Conservation (phyloP, 1,140 invertebrate genomes). For the Drosophila suzukii region DNA sequence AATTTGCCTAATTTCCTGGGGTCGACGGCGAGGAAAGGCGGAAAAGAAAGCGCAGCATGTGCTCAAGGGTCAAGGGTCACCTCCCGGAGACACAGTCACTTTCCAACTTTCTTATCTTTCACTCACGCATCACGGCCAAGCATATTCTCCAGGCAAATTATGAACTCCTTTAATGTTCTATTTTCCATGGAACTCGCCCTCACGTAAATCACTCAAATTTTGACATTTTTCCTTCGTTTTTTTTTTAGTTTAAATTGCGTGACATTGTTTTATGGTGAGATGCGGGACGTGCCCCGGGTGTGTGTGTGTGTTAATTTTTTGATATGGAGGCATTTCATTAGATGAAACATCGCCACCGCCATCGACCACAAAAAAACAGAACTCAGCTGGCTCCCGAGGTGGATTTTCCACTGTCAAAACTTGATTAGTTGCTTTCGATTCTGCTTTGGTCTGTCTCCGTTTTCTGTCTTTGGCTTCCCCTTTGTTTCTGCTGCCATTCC, state of each 20-base stretch:
- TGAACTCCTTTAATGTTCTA: slow-evolving; percentile 69
- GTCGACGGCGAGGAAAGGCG: slow-evolving; percentile 1
- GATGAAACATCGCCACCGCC: slow-evolving; percentile 46
- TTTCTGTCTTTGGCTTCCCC: slow-evolving; percentile 6
- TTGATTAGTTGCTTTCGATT: slow-evolving; percentile 77
- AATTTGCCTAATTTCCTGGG: slow-evolving; percentile 69
- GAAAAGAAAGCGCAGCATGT: slow-evolving; percentile 47
- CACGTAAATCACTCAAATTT: slow-evolving; percentile 84
- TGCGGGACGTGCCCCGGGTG: slow-evolving; percentile 21
- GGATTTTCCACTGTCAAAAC: slow-evolving; percentile 76
- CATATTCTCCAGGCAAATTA: slow-evolving; percentile 49
- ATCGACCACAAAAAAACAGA: slow-evolving; percentile 37
- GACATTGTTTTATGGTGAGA: slow-evolving; percentile 78
- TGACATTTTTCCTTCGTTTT: slow-evolving; percentile 64
- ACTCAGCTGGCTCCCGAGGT: slow-evolving; percentile 62
- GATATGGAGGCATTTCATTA: slow-evolving; percentile 71
- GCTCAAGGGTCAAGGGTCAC: slow-evolving; percentile 34
- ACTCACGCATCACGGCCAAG: slow-evolving; percentile 40
- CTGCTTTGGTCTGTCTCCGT: slow-evolving; percentile 32
- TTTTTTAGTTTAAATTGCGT: slow-evolving; percentile 72
- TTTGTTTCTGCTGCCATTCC: slow-evolving; percentile 28
- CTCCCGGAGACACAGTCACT: slow-evolving; percentile 18
- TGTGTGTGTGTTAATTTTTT: slow-evolving; percentile 37
- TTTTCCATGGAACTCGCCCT: slow-evolving; percentile 64
- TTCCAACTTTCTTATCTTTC: slow-evolving; percentile 60